These are phyloP conservation scores for Heliconius hewitsoni DNA, from an alignment of 1,140 invertebrate species.

Conservation along the genomic window DNA sequence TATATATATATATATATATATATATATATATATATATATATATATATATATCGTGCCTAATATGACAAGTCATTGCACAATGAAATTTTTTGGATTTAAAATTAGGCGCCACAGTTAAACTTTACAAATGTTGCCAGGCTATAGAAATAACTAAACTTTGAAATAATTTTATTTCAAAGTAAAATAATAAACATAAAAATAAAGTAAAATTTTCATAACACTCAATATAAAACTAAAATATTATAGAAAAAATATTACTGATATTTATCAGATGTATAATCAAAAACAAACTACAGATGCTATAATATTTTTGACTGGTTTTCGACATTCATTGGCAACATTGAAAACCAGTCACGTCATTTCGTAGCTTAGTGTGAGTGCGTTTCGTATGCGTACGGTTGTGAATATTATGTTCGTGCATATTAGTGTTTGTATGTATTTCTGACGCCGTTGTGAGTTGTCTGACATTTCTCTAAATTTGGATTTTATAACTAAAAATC, in stretches of 20 bases:
- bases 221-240: too few species aligned
- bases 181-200: not conserved
- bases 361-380: slow-evolving; percentile 63
- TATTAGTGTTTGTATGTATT: slow-evolving; percentile 73
- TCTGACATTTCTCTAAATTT: slow-evolving; percentile 72
- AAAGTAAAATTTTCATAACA: not conserved
- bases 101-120: not conserved
- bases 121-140: not conserved
- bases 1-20: too few species aligned
- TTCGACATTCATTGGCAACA: slow-evolving; percentile 45
- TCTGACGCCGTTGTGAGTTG: slow-evolving; percentile 75
- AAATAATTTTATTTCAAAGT: not conserved
- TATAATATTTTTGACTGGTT: not conserved
- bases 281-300: not conserved
- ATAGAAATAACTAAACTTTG: not conserved
- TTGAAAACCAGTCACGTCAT: slow-evolving; percentile 64
- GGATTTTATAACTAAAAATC: slow-evolving; percentile 79
- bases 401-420: slow-evolving; percentile 58
- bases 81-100: not conserved
- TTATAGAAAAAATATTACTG: too few species aligned
- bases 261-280: too few species aligned
- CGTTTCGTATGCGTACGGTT: slow-evolving; percentile 54
- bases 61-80: not conserved
- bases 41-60: not conserved
- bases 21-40: too few species aligned